Conservation (phyloP, 2,797 vertebrate species). For the Neostethus bicornis region DNA sequence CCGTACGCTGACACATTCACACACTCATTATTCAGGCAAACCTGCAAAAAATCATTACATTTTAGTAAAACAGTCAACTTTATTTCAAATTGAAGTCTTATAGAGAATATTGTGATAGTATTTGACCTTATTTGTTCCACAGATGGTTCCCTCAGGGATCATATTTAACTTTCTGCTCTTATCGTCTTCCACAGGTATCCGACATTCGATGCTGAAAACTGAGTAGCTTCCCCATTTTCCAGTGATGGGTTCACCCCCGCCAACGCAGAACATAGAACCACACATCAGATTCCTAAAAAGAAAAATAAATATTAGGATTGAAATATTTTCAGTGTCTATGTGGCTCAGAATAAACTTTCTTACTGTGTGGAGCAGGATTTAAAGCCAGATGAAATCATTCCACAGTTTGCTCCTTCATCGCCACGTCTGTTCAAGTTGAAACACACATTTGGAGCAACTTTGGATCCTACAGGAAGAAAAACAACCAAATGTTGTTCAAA, state of each 20-base stretch:
- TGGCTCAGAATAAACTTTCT: conserved; percentile 14
- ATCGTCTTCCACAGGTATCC: conserved; percentile 58
- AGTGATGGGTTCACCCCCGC: conserved; percentile 76
- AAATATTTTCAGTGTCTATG: not conserved
- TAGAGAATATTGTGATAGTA: rapidly evolving
- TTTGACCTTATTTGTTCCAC: conserved; percentile 83
- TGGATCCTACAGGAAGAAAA: conserved; percentile 67
- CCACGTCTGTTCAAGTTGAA: conserved; percentile 77
- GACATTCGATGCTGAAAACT: conserved; percentile 38
- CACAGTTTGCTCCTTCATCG: conserved; percentile 71
- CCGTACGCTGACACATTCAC: conserved; percentile 81
- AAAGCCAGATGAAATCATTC: conserved; percentile 64
- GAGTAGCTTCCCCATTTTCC: conserved; percentile 61
- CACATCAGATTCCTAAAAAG: conserved; percentile 77
- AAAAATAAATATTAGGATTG: not conserved
- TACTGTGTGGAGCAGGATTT: conserved; percentile 73
- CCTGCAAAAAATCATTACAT: conserved; percentile 65
- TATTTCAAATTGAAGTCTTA: not conserved
- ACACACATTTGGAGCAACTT: conserved; percentile 73
- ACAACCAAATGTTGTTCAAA: not conserved
- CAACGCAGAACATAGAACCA: conserved; percentile 83
- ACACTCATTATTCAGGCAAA: conserved; percentile 85
- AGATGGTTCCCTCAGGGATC: conserved; percentile 84
- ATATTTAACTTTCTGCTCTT: conserved; percentile 68
- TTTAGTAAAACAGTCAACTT: not conserved